Percentiles rank a stretch among this genome's conserved stretches.
Conservation (phyloP, 2,888 invertebrate species). For the Molorchus minor region DNA sequence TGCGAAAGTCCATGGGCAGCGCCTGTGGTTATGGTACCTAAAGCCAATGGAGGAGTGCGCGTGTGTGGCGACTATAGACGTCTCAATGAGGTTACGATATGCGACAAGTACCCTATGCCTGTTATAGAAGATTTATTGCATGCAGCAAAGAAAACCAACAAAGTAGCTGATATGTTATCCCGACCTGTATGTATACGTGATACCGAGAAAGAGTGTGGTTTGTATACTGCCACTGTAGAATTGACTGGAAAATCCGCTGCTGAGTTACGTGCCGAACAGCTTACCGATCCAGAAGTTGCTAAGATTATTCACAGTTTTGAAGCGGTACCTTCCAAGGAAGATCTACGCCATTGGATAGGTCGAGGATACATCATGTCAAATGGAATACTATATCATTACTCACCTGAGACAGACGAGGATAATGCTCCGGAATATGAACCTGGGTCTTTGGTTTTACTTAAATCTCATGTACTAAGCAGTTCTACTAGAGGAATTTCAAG, state of each 20-base stretch:
- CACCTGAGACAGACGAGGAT: background rate
- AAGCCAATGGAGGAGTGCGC: background rate
- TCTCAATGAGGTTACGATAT: conserved; percentile 6
- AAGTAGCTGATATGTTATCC: conserved; percentile 3
- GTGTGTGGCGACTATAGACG: conserved; percentile 18
- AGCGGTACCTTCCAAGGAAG: background rate
- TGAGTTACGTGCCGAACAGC: background rate
- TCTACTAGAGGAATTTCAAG: too few relatives aligned
- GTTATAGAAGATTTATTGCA: conserved; percentile 18
- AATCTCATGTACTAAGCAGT: too few relatives aligned
- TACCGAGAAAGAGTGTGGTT: background rate
- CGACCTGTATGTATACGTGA: background rate
- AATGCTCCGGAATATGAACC: too few relatives aligned
- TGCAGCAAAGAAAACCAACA: conserved; percentile 13
- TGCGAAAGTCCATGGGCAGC: conserved; percentile 24
- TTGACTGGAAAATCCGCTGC: conserved; percentile 4
- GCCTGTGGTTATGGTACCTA: conserved; percentile 8
- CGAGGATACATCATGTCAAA: background rate
- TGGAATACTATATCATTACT: background rate
- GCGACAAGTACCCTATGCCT: conserved; percentile 22
- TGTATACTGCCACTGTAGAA: conserved; percentile 4
- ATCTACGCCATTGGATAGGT: background rate
- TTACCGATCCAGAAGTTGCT: background rate
- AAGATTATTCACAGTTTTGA: background rate
- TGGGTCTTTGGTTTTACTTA: too few relatives aligned